Percentiles rank a stretch among this genome's conserved stretches.
These are phyloP conservation scores for Carettochelys insculpta DNA, from an alignment of 2,113 vertebrate genomes.

Conservation along the genomic window DNA sequence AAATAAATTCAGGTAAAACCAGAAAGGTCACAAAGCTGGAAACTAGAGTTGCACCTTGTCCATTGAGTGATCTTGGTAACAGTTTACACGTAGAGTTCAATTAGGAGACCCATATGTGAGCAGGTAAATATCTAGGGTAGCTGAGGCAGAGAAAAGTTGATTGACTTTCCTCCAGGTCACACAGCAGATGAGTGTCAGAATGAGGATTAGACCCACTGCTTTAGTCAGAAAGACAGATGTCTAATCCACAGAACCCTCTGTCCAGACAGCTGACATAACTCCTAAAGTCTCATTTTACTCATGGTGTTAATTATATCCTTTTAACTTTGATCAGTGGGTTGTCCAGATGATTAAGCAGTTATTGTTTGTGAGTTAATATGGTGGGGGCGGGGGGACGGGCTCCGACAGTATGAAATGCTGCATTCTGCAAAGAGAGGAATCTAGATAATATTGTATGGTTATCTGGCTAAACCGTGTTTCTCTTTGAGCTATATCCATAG, in stretches of 20 bases:
- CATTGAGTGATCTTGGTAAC: slow-evolving; percentile 19
- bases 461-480: neutral
- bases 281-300: slow-evolving; percentile 63
- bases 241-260: slow-evolving; percentile 61
- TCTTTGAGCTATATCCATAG: neutral
- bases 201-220: slow-evolving; percentile 61
- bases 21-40: slow-evolving; percentile 2
- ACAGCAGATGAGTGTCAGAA: slow-evolving; percentile 61
- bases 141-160: slow-evolving; percentile 67
- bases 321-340: slow-evolving; percentile 31
- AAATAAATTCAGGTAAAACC: neutral
- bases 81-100: slow-evolving; percentile 14
- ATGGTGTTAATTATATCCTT: slow-evolving; percentile 52
- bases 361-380: slow-evolving; percentile 29
- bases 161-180: slow-evolving; percentile 61
- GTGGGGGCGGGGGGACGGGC: too few relatives aligned
- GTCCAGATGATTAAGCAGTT: slow-evolving; percentile 50
- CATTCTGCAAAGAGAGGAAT: neutral
- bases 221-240: slow-evolving; percentile 60
- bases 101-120: slow-evolving; percentile 7
- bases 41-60: slow-evolving; percentile 22
- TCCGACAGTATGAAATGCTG: slow-evolving; percentile 22
- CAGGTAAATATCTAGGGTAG: slow-evolving; percentile 50
- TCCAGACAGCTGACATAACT: slow-evolving; percentile 61
- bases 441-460: neutral